phyloP scores from a whole-genome alignment of 2,888 invertebrate species.

The Willowsia nigromaculata region DNA sequence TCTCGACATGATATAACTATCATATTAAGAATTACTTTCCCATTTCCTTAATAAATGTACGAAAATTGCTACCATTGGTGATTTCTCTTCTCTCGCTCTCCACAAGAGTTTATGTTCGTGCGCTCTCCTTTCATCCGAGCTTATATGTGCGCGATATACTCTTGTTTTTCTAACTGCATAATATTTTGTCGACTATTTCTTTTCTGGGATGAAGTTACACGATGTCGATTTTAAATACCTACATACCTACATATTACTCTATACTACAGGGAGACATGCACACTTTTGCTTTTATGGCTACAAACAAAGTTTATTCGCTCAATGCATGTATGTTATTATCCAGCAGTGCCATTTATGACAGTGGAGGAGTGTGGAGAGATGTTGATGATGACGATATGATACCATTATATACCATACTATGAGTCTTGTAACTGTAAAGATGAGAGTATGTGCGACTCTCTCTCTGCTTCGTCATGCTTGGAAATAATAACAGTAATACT shows the following conservation, averaged over 20 bases:
- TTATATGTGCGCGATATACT: neutral
- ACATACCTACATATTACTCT: neutral
- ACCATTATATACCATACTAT: neutral
- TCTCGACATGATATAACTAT: constrained; percentile 2
- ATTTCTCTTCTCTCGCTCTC: constrained; percentile 2
- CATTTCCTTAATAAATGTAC: constrained; percentile 27
- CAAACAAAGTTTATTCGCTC: neutral
- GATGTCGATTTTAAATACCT: constrained; percentile 11
- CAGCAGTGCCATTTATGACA: constrained; percentile 40
- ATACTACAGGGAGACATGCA: neutral
- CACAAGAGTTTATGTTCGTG: neutral
- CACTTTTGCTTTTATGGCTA: neutral
- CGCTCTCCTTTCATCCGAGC: neutral
- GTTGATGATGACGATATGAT: neutral
- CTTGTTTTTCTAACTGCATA: neutral
- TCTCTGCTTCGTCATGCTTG: neutral
- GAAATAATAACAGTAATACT: constrained; percentile 44
- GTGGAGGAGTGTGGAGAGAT: constrained; percentile 19
- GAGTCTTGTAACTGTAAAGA: neutral
- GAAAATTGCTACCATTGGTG: constrained; percentile 10
- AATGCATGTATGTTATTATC: constrained; percentile 31
- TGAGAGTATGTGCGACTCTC: neutral
- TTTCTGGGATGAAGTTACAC: constrained; percentile 5
- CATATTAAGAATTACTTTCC: constrained; percentile 29
- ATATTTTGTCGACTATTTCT: neutral